Base-by-base conservation (phyloP, 1,140 invertebrate genomes). In the Onthophagus taurus region DNA sequence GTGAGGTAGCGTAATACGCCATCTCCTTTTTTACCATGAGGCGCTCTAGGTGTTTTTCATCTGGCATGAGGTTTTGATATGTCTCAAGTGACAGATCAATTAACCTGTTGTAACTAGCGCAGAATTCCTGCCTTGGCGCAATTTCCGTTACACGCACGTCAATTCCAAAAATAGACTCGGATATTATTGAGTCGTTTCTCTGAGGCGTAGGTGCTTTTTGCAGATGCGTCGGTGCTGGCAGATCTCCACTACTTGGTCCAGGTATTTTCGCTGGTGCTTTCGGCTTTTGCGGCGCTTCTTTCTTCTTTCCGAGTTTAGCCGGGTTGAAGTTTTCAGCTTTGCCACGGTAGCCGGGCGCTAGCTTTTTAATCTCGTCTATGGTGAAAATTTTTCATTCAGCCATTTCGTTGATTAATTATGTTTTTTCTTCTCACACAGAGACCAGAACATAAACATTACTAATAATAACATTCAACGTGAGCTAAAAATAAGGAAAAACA, bases 291-390 rank as follows among this genome's bases (percentile, higher is more conserved):
- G 19, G 12, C 16, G n/a, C 23, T 36, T 21, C 2, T 11, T 31
- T 35, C 29, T 42, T 43, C 42, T 53, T 42, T 31, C 47, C 52
- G 24, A 53, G 34, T 31, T 52, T 52, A 2, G 18, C 20, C 17
- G 52, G 51, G 21, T 54, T 43, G 29, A 54, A 54, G 11, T 42
- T 47, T 47, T 54, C 50, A 4, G 51, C 31, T 31, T 54, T 54
- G 2, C 51, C 47, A 24, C 50, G 14, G 45, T 54, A 54, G 9
- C 42, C 42, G 16, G 50, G 51, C n/a, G n/a, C n/a, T n/a, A n/a
- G n/a, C n/a, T n/a, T n/a, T n/a, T n/a, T n/a, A 4, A 53, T 53
- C 12, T 52, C 51, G 21, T 53, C 50, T 14, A 42, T 44, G 14
- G 9, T 34, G 31, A 11, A 34, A 6, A 14, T 14, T 13, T 34